Evolutionary conservation across 2,888 invertebrate species (phyloP).

Genomic region (Abrostola tripartita): DNA sequence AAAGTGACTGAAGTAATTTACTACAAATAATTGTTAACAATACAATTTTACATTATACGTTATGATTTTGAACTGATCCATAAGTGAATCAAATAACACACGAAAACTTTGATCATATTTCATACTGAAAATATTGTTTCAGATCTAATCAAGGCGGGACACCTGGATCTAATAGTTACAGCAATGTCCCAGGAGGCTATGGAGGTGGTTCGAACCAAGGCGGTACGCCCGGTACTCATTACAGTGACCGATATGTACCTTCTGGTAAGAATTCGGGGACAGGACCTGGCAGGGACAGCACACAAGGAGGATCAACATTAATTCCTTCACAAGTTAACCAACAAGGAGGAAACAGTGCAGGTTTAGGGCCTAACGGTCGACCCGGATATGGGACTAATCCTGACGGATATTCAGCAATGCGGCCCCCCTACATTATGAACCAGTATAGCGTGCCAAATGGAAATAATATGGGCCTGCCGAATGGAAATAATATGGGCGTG

Average conservation of each 20-base stretch:
- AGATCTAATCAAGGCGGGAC: constrained; percentile 38
- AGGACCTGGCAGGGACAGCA: constrained; percentile 20
- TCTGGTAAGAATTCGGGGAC: constrained; percentile 11
- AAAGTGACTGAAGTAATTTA: too few species aligned
- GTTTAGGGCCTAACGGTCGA: constrained; percentile 31
- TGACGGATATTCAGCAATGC: constrained; percentile 25
- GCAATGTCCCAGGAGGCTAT: constrained; percentile 24
- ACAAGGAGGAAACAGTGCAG: constrained; percentile 23
- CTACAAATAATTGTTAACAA: too few species aligned
- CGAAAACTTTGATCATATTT: too few species aligned
- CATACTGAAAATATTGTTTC: constrained; percentile 24
- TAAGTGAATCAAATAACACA: too few species aligned
- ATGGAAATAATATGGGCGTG: too few species aligned
- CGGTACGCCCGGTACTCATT: constrained; percentile 19
- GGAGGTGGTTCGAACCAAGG: constrained; percentile 38
- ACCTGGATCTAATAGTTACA: constrained; percentile 26
- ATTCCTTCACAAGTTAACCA: constrained; percentile 21
- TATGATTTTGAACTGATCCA: too few species aligned
- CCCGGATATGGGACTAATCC: constrained; percentile 26
- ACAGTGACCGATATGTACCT: constrained; percentile 19
- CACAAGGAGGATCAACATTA: constrained; percentile 21
- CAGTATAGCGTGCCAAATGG: constrained; percentile 20
- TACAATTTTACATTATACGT: too few species aligned
- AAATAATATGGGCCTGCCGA: too few species aligned
- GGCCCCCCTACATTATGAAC: constrained; percentile 33